Percentiles rank a stretch among this genome's conserved stretches.
Conservation (phyloP, 1,140 invertebrate species). For the Dinoponera quadriceps region DNA sequence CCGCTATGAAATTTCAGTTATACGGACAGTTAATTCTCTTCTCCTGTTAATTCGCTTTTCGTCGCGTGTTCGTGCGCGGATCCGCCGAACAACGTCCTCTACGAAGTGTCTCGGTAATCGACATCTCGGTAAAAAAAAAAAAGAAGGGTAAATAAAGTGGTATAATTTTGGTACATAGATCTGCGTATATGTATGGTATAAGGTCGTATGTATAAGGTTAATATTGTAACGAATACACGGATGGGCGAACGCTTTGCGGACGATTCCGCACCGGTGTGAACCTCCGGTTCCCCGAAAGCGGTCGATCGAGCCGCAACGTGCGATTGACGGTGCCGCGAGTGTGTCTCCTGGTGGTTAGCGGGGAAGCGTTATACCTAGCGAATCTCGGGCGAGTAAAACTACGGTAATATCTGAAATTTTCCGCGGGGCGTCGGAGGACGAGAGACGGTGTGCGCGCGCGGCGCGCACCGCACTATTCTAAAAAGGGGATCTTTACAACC, state of each 20-base stretch:
- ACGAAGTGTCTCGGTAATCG: slow-evolving; percentile 42
- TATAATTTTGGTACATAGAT: slow-evolving; percentile 6
- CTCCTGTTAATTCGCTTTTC: too few relatives aligned
- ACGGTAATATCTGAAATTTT: slow-evolving; percentile 52
- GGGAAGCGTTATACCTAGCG: slow-evolving; percentile 25
- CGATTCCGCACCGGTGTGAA: not conserved
- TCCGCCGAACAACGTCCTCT: not conserved
- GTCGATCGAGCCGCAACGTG: slow-evolving; percentile 7
- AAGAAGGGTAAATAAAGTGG: not conserved
- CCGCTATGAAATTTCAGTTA: too few relatives aligned
- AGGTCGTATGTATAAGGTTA: too few relatives aligned
- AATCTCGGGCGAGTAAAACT: slow-evolving; percentile 54
- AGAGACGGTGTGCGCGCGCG: not conserved
- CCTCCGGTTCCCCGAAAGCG: not conserved
- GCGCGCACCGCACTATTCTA: slow-evolving; percentile 37
- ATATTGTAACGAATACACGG: too few relatives aligned
- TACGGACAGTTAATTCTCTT: too few relatives aligned
- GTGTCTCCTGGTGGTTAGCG: slow-evolving; percentile 26
- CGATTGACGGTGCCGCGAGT: slow-evolving; percentile 41
- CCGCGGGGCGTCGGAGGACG: not conserved
- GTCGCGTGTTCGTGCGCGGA: not conserved
- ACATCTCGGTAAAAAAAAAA: slow-evolving; percentile 4
- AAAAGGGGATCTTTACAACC: slow-evolving; percentile 66
- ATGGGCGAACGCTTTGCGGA: not conserved
- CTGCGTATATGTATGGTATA: too few relatives aligned